These are phyloP conservation scores for Coregonus ussuriensis DNA, from an alignment of 2,797 vertebrate genomes.

Conservation along the genomic window DNA sequence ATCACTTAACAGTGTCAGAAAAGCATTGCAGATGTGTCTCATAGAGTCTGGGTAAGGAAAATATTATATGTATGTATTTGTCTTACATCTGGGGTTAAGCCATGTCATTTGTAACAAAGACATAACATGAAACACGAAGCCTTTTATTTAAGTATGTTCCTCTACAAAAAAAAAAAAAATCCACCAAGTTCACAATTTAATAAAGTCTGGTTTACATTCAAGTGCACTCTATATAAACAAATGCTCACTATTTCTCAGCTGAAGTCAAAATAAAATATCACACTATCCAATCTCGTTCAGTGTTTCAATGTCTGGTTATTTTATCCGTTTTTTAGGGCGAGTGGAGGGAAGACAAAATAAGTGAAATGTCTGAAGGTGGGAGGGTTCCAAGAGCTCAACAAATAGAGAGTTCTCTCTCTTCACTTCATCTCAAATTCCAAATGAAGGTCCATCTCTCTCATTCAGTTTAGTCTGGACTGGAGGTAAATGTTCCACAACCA, in stretches of 20 bases:
- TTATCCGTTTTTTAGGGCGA: constrained; percentile 53
- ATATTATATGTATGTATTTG: constrained; percentile 52
- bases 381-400: constrained; percentile 55
- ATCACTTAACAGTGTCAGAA: constrained; percentile 65
- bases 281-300: constrained; percentile 42
- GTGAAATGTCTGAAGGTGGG: constrained; percentile 50
- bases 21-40: constrained; percentile 55
- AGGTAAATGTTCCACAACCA: too few relatives aligned
- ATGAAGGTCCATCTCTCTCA: constrained; percentile 29
- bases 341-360: constrained; percentile 34
- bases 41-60: constrained; percentile 47
- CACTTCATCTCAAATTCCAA: constrained; percentile 40
- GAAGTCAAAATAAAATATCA: constrained; percentile 40
- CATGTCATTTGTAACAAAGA: constrained; percentile 52
- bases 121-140: constrained; percentile 55
- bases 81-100: constrained; percentile 40
- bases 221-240: constrained; percentile 42
- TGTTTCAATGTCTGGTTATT: constrained; percentile 57
- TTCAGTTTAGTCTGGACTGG: too few relatives aligned
- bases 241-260: constrained; percentile 29
- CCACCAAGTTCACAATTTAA: constrained; percentile 56
- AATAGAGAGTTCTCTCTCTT: constrained; percentile 43
- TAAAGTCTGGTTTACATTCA: constrained; percentile 63
- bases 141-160: constrained; percentile 44
- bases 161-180: not conserved